A percentile compares a stretch with the other conserved stretches of the same genome.
Evolutionary conservation across 2,888 invertebrate species (phyloP).

Genomic region (Invenusta paracnida): DNA sequence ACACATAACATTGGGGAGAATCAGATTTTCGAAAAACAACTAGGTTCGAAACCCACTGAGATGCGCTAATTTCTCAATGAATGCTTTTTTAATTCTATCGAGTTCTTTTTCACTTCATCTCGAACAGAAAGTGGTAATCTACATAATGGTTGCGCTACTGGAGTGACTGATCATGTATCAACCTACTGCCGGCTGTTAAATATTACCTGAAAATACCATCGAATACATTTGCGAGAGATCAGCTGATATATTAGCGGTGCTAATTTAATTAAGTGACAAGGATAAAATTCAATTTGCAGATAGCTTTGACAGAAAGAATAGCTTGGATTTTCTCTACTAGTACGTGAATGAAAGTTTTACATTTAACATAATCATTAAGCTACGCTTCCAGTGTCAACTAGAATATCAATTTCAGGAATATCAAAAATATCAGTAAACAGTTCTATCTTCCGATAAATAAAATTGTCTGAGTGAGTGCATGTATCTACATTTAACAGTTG

Average conservation of each 20-base stretch:
- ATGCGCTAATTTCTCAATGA: constrained; percentile 15
- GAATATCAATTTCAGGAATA: constrained; percentile 9
- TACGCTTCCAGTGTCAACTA: constrained; percentile 6
- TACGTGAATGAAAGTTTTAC: constrained; percentile 15
- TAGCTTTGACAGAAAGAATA: neutral
- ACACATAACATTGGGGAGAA: neutral
- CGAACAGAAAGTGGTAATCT: constrained; percentile 3
- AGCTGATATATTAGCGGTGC: neutral
- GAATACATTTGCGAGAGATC: constrained; percentile 18
- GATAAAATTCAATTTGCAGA: neutral
- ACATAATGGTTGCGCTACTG: neutral
- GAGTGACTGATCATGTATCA: neutral
- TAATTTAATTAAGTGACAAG: neutral
- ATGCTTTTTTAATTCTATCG: neutral
- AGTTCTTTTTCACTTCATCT: neutral
- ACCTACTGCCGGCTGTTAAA: constrained; percentile 1
- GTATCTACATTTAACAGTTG: constrained; percentile 18
- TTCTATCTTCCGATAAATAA: constrained; percentile 15
- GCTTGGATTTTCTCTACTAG: neutral
- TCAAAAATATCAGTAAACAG: neutral
- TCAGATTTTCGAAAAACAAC: neutral
- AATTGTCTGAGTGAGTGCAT: constrained; percentile 14
- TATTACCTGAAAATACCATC: constrained; percentile 10
- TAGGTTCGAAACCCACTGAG: constrained; percentile 7
- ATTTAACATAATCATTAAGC: neutral